phyloP scores from a whole-genome alignment of 2,113 vertebrate genomes.

The Peromyscus californicus region DNA sequence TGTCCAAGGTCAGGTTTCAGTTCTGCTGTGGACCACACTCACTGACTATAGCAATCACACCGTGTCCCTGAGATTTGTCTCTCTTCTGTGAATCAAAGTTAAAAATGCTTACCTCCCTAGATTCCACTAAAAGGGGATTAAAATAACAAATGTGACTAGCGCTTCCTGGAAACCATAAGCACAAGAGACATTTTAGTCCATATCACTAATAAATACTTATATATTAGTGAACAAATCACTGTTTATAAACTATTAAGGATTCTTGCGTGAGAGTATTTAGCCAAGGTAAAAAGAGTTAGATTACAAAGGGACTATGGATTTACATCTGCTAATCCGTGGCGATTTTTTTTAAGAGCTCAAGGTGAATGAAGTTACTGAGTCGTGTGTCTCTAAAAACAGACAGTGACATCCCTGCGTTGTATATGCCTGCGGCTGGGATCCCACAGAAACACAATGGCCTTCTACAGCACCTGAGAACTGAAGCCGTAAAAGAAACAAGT shows the following conservation, averaged over 20 bases:
- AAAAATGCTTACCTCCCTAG: background rate
- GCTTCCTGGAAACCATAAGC: background rate
- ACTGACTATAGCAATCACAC: background rate
- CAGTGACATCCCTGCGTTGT: background rate
- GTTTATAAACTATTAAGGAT: constrained; percentile 16
- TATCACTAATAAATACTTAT: background rate
- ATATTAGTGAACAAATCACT: constrained; percentile 4
- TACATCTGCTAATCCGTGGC: constrained; percentile 41
- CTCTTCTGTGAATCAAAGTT: background rate
- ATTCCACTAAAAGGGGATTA: background rate
- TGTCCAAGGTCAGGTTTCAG: background rate
- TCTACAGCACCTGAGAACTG: constrained; percentile 5
- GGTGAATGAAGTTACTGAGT: background rate
- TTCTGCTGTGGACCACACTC: background rate
- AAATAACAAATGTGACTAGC: background rate
- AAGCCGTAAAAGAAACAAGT: background rate
- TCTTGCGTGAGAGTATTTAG: background rate
- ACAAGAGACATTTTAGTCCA: background rate
- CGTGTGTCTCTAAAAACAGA: constrained; percentile 39
- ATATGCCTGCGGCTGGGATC: background rate
- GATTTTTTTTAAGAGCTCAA: constrained; percentile 16
- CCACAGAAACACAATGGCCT: background rate
- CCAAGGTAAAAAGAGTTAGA: background rate
- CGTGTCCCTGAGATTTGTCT: background rate
- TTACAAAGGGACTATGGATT: constrained; percentile 19